Base-by-base conservation (phyloP, 2,888 invertebrate genomes). In the Lydus trimaculatus region DNA sequence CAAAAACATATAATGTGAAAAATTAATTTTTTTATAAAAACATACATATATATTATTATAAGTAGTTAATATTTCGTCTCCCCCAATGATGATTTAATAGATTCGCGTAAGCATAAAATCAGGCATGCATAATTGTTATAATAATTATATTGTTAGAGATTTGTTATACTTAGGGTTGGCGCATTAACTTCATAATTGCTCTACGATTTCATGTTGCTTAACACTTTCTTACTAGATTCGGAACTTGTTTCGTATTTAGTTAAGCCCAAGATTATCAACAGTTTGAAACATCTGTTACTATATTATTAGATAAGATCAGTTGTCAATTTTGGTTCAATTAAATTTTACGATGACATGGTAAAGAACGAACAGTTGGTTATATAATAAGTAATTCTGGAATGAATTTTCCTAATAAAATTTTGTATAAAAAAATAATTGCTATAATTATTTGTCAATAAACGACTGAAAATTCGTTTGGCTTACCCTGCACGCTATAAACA, bases 161-260 rank as follows among this genome's bases (percentile, higher is more conserved):
- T 23, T 48, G 48, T 20, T 48, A 48, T 48, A 48, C 23, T 48
- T 48, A 20, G 48, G 48, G 48, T 48, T 48, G 8, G 48, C 20
- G 20, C 20, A 48, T 48, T 48, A 48, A 48, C 48, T 48, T 23
- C 20, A 48, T 48, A 48, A 48, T 48, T 48, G 48, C 20, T 9
- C 11, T 20, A 48, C 48, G 20, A 48, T 56, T 56, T 28, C 56
- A 28, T 28, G 23, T 56, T 56, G 6, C 56, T 15, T 56, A 15
- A 56, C 23, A 56, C 15, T 56, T 56, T 56, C 56, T 56, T 56
- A 56, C 28, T 56, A 48, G 48, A 23, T 48, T 56, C 23, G 25
- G 56, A 56, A 56, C 28, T 56, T 28, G 28, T 5, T 56, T 28
- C 7, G 56, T n/a, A 56, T 56, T 56, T 56, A 56, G 25, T 25